A percentile compares a stretch with the other conserved stretches of the same genome.
These are phyloP conservation scores for Botia almorhae DNA, from an alignment of 2,797 vertebrate species.

Conservation along the genomic window DNA sequence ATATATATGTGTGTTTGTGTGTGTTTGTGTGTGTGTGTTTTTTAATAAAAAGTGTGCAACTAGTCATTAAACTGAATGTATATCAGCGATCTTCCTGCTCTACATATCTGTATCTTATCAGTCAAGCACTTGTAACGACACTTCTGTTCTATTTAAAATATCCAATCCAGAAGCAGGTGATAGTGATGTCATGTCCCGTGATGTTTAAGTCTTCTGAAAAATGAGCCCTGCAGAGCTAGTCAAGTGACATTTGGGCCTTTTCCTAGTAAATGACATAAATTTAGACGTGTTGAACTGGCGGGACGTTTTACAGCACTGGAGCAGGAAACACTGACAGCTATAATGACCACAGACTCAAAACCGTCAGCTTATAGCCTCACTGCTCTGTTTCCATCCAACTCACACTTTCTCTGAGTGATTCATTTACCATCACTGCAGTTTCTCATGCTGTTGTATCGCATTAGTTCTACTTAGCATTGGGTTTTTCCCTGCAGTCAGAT, in stretches of 20 bases:
- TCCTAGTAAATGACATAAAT: background rate
- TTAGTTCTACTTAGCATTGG: background rate
- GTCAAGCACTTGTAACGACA: no score
- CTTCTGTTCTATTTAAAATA: background rate
- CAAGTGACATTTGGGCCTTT: background rate
- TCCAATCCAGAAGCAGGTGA: background rate
- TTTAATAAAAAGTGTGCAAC: no score
- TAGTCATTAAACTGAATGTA: no score
- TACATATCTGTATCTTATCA: no score
- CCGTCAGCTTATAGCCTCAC: no score
- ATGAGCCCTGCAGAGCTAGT: background rate
- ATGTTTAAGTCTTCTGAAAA: background rate
- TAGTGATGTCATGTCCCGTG: background rate
- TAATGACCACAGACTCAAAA: conserved; percentile 37
- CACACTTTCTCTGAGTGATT: no score
- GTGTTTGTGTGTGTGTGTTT: no score
- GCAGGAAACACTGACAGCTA: conserved; percentile 21
- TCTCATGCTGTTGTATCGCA: no score
- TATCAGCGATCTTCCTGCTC: no score
- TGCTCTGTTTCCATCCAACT: background rate
- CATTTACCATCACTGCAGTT: no score
- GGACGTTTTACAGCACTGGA: conserved; percentile 38
- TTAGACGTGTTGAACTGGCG: conserved; percentile 13
- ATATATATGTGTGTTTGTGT: no score
- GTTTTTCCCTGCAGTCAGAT: background rate